Evolutionary conservation across 2,113 vertebrate genomes (phyloP).

Genomic region (Casuarius casuarius): DNA sequence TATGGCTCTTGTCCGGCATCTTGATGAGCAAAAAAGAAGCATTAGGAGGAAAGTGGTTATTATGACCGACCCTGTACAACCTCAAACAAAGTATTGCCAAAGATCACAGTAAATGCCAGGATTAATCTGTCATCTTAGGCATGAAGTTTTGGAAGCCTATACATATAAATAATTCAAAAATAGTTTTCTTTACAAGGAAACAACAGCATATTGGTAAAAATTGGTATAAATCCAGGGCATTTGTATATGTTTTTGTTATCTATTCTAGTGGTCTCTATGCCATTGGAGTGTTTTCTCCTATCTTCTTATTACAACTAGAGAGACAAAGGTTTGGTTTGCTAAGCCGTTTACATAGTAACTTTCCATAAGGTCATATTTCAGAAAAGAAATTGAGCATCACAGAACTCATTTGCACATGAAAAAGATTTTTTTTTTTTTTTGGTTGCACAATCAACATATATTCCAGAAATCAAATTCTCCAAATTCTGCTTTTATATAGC

Average conservation of each 20-base stretch:
- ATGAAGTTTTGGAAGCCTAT: not conserved
- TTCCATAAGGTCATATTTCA: not conserved
- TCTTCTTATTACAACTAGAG: not conserved
- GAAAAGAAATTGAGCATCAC: not conserved
- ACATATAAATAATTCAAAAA: not conserved
- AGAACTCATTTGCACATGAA: not conserved
- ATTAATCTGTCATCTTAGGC: not conserved
- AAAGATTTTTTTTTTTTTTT: not conserved
- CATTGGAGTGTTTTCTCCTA: not conserved
- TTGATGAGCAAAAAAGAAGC: not conserved
- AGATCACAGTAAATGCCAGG: not conserved
- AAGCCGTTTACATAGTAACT: not conserved
- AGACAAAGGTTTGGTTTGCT: not conserved
- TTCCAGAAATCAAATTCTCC: not conserved
- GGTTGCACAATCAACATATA: not conserved
- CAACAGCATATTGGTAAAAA: not conserved
- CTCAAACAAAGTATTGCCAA: no score
- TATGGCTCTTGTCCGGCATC: not conserved
- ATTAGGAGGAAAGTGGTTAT: no score
- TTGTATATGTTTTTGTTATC: not conserved
- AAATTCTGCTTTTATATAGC: not conserved
- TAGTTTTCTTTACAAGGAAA: not conserved
- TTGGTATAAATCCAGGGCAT: not conserved
- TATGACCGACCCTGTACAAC: no score
- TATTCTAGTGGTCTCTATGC: not conserved